phyloP scores from a whole-genome alignment of 2,888 invertebrate genomes.

The Pediacus dermestoides region DNA sequence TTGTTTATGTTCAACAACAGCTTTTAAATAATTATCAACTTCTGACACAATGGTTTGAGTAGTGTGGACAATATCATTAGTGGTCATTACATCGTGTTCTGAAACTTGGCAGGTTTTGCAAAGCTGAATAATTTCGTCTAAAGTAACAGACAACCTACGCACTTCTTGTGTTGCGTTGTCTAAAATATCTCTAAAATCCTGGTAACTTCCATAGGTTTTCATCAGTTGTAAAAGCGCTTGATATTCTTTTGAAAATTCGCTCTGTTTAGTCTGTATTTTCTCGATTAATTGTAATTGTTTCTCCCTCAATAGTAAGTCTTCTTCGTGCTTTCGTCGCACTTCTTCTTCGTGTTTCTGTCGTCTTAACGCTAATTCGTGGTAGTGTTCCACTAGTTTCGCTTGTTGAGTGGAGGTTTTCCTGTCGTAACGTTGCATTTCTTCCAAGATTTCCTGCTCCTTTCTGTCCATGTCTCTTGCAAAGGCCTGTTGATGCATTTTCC shows the following conservation, averaged over 20 bases:
- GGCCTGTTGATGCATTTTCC: slow-evolving; percentile 42
- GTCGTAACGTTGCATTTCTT: slow-evolving; percentile 54
- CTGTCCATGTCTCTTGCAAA: slow-evolving; percentile 49
- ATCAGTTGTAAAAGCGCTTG: slow-evolving; percentile 55
- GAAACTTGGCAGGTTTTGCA: slow-evolving; percentile 50
- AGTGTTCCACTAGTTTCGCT: slow-evolving; percentile 51
- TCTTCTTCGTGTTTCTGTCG: slow-evolving; percentile 53
- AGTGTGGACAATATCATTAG: background rate
- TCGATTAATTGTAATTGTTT: slow-evolving; percentile 49
- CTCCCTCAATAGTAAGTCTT: slow-evolving; percentile 49
- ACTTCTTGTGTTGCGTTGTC: too few relatives aligned
- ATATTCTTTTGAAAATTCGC: slow-evolving; percentile 56
- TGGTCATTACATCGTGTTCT: slow-evolving; percentile 54
- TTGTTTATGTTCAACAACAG: too few relatives aligned
- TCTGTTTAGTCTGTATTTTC: slow-evolving; percentile 57
- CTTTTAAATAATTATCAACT: too few relatives aligned
- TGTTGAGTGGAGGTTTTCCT: slow-evolving; percentile 54
- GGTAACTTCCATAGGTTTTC: slow-evolving; percentile 29
- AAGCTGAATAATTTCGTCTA: slow-evolving; percentile 51
- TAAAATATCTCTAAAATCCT: slow-evolving; percentile 26
- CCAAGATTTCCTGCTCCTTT: slow-evolving; percentile 50
- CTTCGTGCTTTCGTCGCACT: slow-evolving; percentile 52
- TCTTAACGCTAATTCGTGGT: slow-evolving; percentile 46
- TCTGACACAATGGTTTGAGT: background rate
- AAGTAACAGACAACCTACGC: slow-evolving; percentile 26